These are phyloP conservation scores for Mus spicilegus DNA, from an alignment of 2,113 vertebrate species.

Conservation along the genomic window DNA sequence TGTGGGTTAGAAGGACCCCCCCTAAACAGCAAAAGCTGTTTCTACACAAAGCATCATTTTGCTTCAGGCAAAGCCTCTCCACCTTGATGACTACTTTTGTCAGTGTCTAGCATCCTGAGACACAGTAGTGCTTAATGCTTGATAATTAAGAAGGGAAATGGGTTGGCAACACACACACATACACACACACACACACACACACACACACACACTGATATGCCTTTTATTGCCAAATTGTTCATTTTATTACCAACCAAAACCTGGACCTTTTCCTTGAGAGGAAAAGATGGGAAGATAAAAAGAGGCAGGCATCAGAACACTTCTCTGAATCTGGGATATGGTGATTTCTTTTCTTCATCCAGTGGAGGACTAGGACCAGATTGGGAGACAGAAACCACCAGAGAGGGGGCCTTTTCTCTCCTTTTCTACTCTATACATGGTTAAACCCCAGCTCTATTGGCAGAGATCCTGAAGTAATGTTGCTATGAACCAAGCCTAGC, in stretches of 20 bases:
- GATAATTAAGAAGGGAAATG: conserved; percentile 13
- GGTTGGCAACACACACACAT: too few relatives aligned
- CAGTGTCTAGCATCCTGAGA: background rate
- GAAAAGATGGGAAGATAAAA: background rate
- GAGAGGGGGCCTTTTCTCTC: background rate
- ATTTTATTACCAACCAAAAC: background rate
- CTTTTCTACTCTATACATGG: background rate
- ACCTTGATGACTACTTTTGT: background rate
- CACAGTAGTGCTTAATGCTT: background rate
- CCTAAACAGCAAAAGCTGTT: background rate
- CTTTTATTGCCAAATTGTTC: background rate
- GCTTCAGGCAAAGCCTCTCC: background rate
- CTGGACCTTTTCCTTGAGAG: background rate
- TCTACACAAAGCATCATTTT: background rate
- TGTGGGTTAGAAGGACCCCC: background rate
- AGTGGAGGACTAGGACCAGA: background rate
- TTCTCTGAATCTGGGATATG: background rate
- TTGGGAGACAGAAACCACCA: background rate
- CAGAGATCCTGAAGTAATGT: background rate
- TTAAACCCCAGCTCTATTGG: background rate
- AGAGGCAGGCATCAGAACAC: background rate
- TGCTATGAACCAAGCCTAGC: background rate
- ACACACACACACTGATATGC: background rate
- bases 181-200: background rate
- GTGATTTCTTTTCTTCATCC: background rate